Conservation (phyloP, 1,140 invertebrate species). For the Pseudobourletiella spinata region DNA sequence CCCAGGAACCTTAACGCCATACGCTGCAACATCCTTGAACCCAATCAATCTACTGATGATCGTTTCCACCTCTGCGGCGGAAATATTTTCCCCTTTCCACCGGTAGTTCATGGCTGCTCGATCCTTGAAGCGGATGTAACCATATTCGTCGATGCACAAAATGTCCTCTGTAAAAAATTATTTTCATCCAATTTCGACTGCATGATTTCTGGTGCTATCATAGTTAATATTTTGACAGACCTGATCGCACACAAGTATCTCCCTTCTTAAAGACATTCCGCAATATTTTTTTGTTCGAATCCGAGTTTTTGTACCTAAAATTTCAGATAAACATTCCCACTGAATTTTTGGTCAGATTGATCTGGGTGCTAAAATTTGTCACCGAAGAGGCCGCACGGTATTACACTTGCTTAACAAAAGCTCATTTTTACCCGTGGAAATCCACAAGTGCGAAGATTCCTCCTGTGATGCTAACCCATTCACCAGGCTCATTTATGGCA, state of each 20-base stretch:
- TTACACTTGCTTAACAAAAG: too few species aligned
- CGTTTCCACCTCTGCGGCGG: slow-evolving; percentile 91
- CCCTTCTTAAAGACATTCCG: slow-evolving; percentile 59
- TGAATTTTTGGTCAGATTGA: too few species aligned
- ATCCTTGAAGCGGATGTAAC: slow-evolving; percentile 54
- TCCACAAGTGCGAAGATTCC: slow-evolving; percentile 70
- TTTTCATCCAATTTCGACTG: background rate
- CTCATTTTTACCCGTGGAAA: slow-evolving; percentile 68
- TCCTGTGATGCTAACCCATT: slow-evolving; percentile 95
- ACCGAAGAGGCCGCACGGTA: too few species aligned
- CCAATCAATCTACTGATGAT: slow-evolving; percentile 74
- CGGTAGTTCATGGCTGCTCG: slow-evolving; percentile 80
- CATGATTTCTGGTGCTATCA: too few species aligned
- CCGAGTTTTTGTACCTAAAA: slow-evolving; percentile 45
- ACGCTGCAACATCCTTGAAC: slow-evolving; percentile 81
- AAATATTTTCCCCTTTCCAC: slow-evolving; percentile 60
- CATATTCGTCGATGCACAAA: slow-evolving; percentile 50
- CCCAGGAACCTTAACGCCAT: slow-evolving; percentile 58
- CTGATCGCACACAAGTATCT: slow-evolving; percentile 59
- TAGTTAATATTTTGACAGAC: too few species aligned
- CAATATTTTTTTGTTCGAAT: slow-evolving; percentile 59
- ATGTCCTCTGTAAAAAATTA: slow-evolving; percentile 47
- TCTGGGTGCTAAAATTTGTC: too few species aligned
- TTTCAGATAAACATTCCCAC: too few species aligned
- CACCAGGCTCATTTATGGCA: slow-evolving; percentile 61